Percentiles rank a stretch among this genome's conserved stretches.
Evolutionary conservation across 2,888 invertebrate species (phyloP).

Genomic region (Dyspetes luteomarginatus): DNA sequence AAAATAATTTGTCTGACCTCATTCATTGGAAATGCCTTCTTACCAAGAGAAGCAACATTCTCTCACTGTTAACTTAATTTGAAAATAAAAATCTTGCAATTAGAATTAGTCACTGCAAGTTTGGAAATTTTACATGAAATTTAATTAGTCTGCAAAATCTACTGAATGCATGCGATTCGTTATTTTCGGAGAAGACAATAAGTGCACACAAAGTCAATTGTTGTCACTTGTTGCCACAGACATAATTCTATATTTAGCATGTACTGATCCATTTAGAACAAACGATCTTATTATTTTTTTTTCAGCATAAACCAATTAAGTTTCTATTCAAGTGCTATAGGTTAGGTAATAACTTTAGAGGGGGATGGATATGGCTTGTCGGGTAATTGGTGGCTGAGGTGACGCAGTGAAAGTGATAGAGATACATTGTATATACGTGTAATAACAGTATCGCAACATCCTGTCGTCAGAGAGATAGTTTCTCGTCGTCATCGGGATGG

Average conservation of each 20-base stretch:
- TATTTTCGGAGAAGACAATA: too few relatives aligned
- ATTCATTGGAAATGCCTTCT: too few relatives aligned
- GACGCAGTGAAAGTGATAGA: conserved; percentile 20
- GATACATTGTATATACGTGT: conserved; percentile 8
- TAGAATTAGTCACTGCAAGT: not conserved
- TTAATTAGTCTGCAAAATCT: not conserved
- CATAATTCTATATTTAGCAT: too few relatives aligned
- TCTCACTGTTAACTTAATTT: too few relatives aligned
- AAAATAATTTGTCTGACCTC: too few relatives aligned
- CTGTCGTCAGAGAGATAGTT: conserved; percentile 29
- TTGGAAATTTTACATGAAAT: not conserved
- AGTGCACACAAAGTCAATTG: too few relatives aligned
- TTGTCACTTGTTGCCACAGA: too few relatives aligned
- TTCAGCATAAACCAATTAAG: not conserved
- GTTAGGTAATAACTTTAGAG: not conserved
- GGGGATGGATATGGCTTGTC: not conserved
- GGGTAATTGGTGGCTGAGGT: conserved; percentile 34
- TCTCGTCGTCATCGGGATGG: conserved; percentile 45
- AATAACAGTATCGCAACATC: conserved; percentile 29
- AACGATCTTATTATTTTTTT: not conserved
- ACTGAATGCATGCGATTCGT: not conserved
- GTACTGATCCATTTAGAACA: not conserved
- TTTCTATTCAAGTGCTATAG: not conserved
- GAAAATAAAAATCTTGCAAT: too few relatives aligned
- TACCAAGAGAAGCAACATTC: not conserved